A percentile compares a stretch with the other conserved stretches of the same genome.
These are phyloP conservation scores for Latrodectus elegans DNA, from an alignment of 2,888 invertebrate genomes.

Conservation along the genomic window DNA sequence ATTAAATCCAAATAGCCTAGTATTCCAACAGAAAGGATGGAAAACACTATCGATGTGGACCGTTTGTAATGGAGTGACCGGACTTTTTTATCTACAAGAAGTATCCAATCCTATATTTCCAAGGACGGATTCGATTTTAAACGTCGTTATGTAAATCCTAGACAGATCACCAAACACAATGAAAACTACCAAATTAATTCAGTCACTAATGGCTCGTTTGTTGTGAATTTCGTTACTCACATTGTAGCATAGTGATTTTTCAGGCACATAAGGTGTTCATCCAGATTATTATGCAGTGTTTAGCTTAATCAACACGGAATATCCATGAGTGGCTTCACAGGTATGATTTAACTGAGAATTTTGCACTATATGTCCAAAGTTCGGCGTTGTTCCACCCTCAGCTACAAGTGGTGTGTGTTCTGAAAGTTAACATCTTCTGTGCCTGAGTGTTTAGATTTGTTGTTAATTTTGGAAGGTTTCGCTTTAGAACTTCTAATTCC, in stretches of 20 bases:
- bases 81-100: too few relatives aligned
- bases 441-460: slow-evolving; percentile 69
- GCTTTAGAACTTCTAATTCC: slow-evolving; percentile 70
- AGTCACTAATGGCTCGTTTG: not conserved
- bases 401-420: slow-evolving; percentile 55
- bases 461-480: slow-evolving; percentile 70
- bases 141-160: too few relatives aligned
- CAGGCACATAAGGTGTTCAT: too few relatives aligned
- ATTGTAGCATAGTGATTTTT: too few relatives aligned
- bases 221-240: slow-evolving; percentile 1
- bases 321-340: slow-evolving; percentile 15
- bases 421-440: slow-evolving; percentile 61
- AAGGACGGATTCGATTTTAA: too few relatives aligned
- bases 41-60: not conserved
- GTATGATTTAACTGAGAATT: not conserved
- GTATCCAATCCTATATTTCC: too few relatives aligned
- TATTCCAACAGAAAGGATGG: slow-evolving; percentile 20
- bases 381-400: slow-evolving; percentile 35
- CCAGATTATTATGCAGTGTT: too few relatives aligned
- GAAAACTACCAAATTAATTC: not conserved
- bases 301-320: not conserved
- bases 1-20: not conserved
- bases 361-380: slow-evolving; percentile 32
- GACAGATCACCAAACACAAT: not conserved
- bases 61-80: too few relatives aligned